These are phyloP conservation scores for Heliconius hermathena DNA, from an alignment of 1,140 invertebrate genomes.

Conservation along the genomic window DNA sequence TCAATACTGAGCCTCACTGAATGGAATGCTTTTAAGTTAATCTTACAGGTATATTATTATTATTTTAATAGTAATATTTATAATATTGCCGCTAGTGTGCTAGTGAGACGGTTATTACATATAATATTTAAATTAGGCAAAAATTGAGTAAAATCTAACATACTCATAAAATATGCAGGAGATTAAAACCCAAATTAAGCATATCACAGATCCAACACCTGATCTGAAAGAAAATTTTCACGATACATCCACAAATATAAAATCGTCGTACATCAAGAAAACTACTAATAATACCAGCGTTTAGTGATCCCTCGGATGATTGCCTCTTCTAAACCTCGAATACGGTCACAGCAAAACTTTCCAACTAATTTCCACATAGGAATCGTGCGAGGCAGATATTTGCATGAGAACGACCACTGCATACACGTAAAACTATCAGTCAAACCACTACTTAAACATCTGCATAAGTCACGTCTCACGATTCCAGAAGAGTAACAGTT, in stretches of 20 bases:
- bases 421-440: constrained; percentile 77
- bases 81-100: too few species aligned
- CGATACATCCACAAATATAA: background rate
- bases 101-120: too few species aligned
- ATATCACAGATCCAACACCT: background rate
- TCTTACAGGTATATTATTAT: too few species aligned
- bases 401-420: constrained; percentile 74
- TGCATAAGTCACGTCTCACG: constrained; percentile 79
- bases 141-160: too few species aligned
- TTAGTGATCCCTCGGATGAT: constrained; percentile 37
- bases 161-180: too few species aligned
- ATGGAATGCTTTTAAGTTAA: too few species aligned
- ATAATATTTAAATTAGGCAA: too few species aligned
- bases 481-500: constrained; percentile 75
- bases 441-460: constrained; percentile 79
- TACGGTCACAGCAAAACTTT: constrained; percentile 57
- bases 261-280: constrained; percentile 23
- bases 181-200: too few species aligned
- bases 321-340: constrained; percentile 39
- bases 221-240: background rate
- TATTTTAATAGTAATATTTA: too few species aligned
- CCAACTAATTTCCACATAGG: constrained; percentile 71
- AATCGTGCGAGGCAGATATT: constrained; percentile 68
- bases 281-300: constrained; percentile 35
- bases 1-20: too few species aligned